Percentiles rank a stretch among this genome's conserved stretches.
phyloP scores from a whole-genome alignment of 2,797 vertebrate species.

The Alexandromys oeconomus region DNA sequence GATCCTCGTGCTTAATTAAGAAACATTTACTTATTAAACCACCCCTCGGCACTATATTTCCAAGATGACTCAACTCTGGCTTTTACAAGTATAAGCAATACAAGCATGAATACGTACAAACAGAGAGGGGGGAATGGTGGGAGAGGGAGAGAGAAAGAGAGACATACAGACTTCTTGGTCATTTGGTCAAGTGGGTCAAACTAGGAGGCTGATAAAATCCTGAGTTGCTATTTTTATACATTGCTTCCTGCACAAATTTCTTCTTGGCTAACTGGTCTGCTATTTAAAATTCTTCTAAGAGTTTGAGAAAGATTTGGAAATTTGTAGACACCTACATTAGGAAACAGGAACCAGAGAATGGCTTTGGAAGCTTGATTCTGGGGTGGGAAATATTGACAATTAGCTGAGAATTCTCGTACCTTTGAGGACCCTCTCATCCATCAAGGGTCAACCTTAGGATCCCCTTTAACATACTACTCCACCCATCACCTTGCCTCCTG shows the following conservation, averaged over 20 bases:
- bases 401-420: background rate
- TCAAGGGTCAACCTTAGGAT: background rate
- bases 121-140: accelerated
- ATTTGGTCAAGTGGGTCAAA: background rate
- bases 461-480: too few species aligned
- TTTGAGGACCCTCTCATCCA: background rate
- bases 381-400: background rate
- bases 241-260: background rate
- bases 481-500: background rate
- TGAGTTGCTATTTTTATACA: background rate
- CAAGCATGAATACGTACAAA: background rate
- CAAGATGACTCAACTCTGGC: background rate
- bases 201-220: background rate
- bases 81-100: background rate
- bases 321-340: background rate
- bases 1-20: background rate
- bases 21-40: background rate
- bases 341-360: background rate
- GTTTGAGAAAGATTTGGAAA: background rate
- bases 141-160: too few species aligned
- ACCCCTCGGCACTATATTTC: background rate
- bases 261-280: background rate
- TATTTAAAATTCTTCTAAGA: background rate
- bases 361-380: background rate
- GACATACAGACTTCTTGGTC: background rate